Base-by-base conservation (phyloP, 2,888 invertebrate species). In the Gnatocerus cornutus region DNA sequence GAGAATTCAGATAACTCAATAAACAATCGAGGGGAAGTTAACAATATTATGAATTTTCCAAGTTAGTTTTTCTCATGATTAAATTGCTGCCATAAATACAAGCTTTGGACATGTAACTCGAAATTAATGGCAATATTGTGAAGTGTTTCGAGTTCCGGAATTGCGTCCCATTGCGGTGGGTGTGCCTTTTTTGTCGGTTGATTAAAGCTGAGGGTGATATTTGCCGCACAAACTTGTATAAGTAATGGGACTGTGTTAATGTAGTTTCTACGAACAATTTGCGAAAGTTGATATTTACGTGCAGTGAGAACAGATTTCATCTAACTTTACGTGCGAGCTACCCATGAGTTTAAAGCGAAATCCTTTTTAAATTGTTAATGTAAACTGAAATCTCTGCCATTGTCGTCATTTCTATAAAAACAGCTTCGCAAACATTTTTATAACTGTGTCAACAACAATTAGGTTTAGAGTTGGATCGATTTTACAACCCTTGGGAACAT, bases 111-210 rank as follows among this genome's bases (percentile, higher is more conserved):
- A 14, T 29, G 41, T 10, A 53, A 43, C 45, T 33, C n/a, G 45
- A 50, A 61, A 64, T 55, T 64, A 64, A 64, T 53, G 45, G 45
- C 63, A 41, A 62, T 52, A 41, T 41, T 21, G 62, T 52, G 50
- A 52, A 41, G 52, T 39, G 62, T 52, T 62, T 62, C 21, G 21
- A 14, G 48, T 48, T 37, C 39, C 29, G 62, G 30, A 64, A 64
- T 53, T 53, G 43, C 41, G 64, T 53, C 45, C 10, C 39, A 13
- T 52, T 55, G 53, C 30, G 39, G 43, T 64, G 64, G 64, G 64
- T 64, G 64, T 64, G 64, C 53, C 62, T 48, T 62, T 48, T 62
- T 58, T 43, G 62, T 10, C n/a, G 50, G 41, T 33, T 64, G 64
- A 64, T 53, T 53, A 64, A 62, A 64, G 45, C 52, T 10, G 27